phyloP scores from a whole-genome alignment of 2,797 vertebrate genomes.

The Pantherophis alleghaniensis region DNA sequence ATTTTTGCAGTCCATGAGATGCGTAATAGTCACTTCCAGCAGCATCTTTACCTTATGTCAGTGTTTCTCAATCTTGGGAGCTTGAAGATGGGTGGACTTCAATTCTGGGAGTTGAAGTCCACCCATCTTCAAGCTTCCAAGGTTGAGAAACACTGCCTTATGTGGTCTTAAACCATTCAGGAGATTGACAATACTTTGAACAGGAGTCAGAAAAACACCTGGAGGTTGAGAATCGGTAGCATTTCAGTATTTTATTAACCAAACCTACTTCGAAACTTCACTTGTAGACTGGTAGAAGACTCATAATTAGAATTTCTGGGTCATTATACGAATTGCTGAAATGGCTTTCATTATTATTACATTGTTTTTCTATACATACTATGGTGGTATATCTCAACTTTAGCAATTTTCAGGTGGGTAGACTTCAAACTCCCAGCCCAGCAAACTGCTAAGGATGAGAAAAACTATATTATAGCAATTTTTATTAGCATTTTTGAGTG shows the following conservation, averaged over 20 bases:
- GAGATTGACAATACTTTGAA: neutral
- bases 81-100: no score
- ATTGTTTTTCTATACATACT: neutral
- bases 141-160: no score
- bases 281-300: neutral
- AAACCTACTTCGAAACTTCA: neutral
- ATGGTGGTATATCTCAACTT: neutral
- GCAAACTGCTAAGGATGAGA: no score
- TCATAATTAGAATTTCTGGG: neutral
- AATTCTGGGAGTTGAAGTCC: no score
- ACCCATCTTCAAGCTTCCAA: no score
- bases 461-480: neutral
- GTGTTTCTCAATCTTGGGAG: no score
- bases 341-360: neutral
- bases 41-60: no score
- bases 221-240: neutral
- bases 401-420: no score
- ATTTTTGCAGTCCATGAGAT: no score
- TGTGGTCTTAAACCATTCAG: neutral
- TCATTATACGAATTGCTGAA: neutral
- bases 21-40: no score
- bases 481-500: neutral
- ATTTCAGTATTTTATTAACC: neutral
- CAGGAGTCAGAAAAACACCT: neutral
- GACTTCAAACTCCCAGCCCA: no score